Evolutionary conservation across 64 coral and sea anemone species (phyloP).

Genomic region (Dendronephthya gigantea): DNA sequence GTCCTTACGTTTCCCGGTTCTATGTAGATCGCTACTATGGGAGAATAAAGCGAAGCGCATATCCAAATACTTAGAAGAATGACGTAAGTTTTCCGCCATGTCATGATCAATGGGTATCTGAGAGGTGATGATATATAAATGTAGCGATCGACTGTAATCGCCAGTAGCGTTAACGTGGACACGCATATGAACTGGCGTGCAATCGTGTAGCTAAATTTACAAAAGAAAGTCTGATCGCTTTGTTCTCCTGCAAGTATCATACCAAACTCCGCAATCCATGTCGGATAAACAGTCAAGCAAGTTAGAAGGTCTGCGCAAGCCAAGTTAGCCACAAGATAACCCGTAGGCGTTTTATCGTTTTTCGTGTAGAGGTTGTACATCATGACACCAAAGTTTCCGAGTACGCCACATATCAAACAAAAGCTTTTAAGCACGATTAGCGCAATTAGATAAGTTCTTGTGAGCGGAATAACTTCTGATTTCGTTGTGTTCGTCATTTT

Average conservation of each 20-base stretch:
- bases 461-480: no score
- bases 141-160: background rate
- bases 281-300: background rate
- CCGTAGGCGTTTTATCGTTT: background rate
- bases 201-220: background rate
- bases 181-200: background rate
- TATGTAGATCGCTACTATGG: background rate
- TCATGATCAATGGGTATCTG: background rate
- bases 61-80: background rate
- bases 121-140: background rate
- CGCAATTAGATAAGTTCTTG: no score
- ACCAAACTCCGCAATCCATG: background rate
- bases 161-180: background rate
- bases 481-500: no score
- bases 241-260: background rate
- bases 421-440: no score
- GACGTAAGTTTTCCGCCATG: background rate
- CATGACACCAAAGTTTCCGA: no score
- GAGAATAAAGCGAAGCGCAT: background rate
- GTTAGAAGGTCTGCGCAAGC: background rate
- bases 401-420: no score
- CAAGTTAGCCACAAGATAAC: background rate
- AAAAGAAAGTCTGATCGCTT: background rate
- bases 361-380: background rate
- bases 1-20: background rate